Evolutionary conservation across 1,140 invertebrate species (phyloP).

Genomic region (Adoxophyes honmai): DNA sequence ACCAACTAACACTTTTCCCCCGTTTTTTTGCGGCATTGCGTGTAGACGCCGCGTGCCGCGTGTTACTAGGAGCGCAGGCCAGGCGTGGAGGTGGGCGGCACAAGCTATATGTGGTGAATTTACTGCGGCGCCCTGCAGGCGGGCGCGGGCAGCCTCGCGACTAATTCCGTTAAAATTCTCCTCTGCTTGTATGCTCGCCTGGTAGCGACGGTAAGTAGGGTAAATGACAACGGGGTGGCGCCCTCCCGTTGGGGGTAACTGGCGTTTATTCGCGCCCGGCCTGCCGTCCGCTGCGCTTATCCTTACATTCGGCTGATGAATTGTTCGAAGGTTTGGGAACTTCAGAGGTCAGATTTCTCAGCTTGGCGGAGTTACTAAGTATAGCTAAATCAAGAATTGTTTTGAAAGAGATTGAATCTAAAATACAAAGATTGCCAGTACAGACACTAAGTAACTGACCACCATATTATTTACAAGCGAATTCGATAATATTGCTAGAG

Average conservation of each 20-base stretch:
- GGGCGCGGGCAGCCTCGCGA: conserved; percentile 34
- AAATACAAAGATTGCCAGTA: no score
- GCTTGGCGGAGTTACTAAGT: no score
- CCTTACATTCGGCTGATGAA: conserved; percentile 9
- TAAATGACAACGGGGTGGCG: conserved; percentile 43
- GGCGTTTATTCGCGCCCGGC: conserved; percentile 28
- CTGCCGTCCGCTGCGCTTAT: neutral
- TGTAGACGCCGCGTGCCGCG: conserved; percentile 50
- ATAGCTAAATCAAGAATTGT: no score
- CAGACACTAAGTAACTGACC: no score
- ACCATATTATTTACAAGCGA: no score
- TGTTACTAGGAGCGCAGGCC: conserved; percentile 60
- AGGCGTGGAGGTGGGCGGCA: conserved; percentile 56
- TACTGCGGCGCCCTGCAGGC: conserved; percentile 43
- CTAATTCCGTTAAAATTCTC: conserved; percentile 52
- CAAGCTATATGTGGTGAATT: conserved; percentile 46
- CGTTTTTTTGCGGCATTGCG: conserved; percentile 51
- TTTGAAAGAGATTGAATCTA: no score
- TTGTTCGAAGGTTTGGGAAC: conserved; percentile 1
- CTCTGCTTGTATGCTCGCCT: conserved; percentile 37
- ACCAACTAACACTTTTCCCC: conserved; percentile 8
- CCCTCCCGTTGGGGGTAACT: conserved; percentile 24
- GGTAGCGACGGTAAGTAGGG: conserved; percentile 40
- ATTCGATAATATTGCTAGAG: no score
- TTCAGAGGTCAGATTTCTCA: no score